Evolutionary conservation across 2,113 vertebrate genomes (phyloP).

Genomic region (Passer domesticus): DNA sequence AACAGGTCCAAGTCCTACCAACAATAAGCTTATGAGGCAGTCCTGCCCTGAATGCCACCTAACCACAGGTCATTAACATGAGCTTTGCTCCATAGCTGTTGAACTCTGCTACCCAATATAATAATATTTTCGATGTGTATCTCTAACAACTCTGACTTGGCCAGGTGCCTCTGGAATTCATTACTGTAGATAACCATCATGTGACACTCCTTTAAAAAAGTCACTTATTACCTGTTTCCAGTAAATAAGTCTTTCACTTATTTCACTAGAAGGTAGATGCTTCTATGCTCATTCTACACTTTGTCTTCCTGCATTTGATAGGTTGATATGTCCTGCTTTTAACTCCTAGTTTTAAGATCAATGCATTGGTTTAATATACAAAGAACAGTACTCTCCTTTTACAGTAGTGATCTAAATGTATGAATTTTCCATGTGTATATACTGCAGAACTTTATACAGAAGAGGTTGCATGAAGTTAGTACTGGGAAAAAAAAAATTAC

Average conservation of each 20-base stretch:
- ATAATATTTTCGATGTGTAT: not conserved
- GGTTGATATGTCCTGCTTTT: not conserved
- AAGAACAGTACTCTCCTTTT: not conserved
- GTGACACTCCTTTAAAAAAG: not conserved
- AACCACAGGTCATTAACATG: not conserved
- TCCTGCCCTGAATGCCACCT: not conserved
- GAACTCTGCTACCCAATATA: not conserved
- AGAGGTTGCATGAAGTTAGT: not conserved
- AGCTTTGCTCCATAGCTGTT: slow-evolving; percentile 36
- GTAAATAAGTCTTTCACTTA: not conserved
- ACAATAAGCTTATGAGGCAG: not conserved
- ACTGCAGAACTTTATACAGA: not conserved
- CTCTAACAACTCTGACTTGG: not conserved
- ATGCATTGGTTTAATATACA: not conserved
- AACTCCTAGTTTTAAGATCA: not conserved
- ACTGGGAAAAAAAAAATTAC: not conserved
- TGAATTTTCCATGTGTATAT: not conserved
- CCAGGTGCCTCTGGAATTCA: not conserved
- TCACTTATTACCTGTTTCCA: not conserved
- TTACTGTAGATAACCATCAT: not conserved
- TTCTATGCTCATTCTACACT: not conserved
- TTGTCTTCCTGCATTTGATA: not conserved
- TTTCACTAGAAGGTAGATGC: not conserved
- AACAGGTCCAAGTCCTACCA: not conserved
- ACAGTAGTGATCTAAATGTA: not conserved